These are phyloP conservation scores for Caenorhabditis tropicalis DNA, from an alignment of 1,140 invertebrate genomes.

Conservation along the genomic window DNA sequence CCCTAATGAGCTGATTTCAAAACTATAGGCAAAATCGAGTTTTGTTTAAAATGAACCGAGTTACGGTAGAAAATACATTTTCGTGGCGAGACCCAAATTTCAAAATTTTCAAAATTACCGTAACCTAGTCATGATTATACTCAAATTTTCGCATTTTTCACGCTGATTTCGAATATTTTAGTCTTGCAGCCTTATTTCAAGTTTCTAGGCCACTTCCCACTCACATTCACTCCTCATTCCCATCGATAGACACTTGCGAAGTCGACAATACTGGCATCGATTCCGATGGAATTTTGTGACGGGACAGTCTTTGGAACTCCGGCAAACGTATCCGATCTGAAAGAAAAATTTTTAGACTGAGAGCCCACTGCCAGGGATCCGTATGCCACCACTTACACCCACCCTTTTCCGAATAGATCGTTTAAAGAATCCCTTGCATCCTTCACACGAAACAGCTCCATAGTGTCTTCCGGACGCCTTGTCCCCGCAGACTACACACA, in stretches of 20 bases:
- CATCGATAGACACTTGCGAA: conserved; percentile 93
- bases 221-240: conserved; percentile 98
- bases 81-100: background rate
- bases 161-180: conserved; percentile 14
- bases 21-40: too few species aligned
- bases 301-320: conserved; percentile 91
- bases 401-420: conserved; percentile 67
- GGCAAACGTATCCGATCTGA: conserved; percentile 87
- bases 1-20: too few species aligned
- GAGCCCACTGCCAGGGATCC: too few species aligned
- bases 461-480: conserved; percentile 74
- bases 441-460: conserved; percentile 76
- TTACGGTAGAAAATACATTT: background rate
- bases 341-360: background rate
- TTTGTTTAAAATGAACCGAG: too few species aligned
- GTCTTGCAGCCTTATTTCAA: background rate
- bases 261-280: conserved; percentile 93
- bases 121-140: background rate
- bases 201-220: conserved; percentile 68
- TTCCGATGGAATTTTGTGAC: conserved; percentile 94
- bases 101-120: background rate
- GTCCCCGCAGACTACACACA: conserved; percentile 74
- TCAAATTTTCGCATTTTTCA: background rate
- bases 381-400: background rate
- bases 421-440: conserved; percentile 80